Base-by-base conservation (phyloP, 2,888 invertebrate species). In the Caenorhabditis angaria region DNA sequence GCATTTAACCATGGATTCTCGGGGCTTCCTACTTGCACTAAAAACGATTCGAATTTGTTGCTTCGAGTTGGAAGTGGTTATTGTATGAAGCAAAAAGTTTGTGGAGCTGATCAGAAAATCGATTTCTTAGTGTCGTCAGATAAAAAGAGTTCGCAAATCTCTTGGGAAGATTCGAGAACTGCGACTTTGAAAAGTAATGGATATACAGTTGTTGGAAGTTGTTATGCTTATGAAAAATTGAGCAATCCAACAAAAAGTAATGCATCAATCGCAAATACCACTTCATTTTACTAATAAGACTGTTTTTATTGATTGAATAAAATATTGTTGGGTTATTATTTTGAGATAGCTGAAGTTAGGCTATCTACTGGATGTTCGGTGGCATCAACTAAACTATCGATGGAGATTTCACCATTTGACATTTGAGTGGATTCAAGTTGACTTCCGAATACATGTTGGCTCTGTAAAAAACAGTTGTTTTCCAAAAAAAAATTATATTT, bases 41-140 rank as follows among this genome's bases (percentile, higher is more conserved):
- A 69, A 2, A 41, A 25, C n/a, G 28, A n/a, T 20, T 56, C 25
- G 12, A 64, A 65, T 27, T 27, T 70, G 28, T 12, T 61, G 0
- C 65, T 57, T 24, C 60, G 69, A 14, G 60, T 56, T 57, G 69
- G 69, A 48, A 70, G 69, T 58, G 69, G 69, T 12, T 70, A 70
- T 53, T 70, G 69, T 56, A 57, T 70, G 69, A 70, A 64, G 35
- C 32, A 20, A 55, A 53, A 41, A 62, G 41, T 62, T 10, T 62
- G 61, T 28, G 61, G 61, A n/a, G 61, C 61, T 1, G 10, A 14
- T 2, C n/a, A 3, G 1, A 5, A 12, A 12, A 41, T 62, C 5
- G 20, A 24, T 18, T 62, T 62, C 27, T 20, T 29, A 5, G 47
- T n/a, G 8, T 47, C 27, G 18, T 24, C 61, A 0, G 55, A 62